Percentiles rank a stretch among this genome's conserved stretches.
Conservation (phyloP, 2,113 vertebrate genomes). For the Burhinus bistriatus region DNA sequence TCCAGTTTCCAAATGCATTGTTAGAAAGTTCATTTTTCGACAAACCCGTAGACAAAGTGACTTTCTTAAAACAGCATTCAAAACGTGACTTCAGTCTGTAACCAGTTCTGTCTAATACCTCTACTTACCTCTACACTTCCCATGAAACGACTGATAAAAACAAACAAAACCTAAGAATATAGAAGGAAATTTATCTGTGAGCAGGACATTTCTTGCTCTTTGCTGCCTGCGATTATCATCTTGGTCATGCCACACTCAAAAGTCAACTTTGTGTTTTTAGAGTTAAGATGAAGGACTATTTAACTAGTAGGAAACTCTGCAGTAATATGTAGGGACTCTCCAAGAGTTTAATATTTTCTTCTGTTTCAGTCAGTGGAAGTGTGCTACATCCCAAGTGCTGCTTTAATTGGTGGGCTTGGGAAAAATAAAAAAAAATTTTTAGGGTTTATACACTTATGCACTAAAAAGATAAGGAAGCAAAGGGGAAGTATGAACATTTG, state of each 20-base stretch:
- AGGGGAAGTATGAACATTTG: background rate
- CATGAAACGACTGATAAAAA: background rate
- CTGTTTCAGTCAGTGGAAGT: background rate
- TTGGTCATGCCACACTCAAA: background rate
- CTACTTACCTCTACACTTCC: background rate
- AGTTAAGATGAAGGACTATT: background rate
- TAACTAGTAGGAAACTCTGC: background rate
- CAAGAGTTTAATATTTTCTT: background rate
- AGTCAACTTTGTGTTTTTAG: background rate
- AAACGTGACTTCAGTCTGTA: background rate
- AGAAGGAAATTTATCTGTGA: background rate
- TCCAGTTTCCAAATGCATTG: background rate
- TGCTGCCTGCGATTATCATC: background rate
- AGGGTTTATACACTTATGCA: background rate
- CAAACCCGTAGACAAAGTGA: background rate
- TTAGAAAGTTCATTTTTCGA: background rate
- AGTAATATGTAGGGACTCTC: background rate
- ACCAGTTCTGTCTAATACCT: background rate
- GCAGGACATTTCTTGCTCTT: background rate
- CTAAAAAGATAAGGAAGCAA: background rate
- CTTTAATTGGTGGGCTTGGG: background rate
- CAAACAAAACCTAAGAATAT: background rate
- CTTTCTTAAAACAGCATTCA: background rate
- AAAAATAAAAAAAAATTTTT: background rate
- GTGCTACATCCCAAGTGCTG: background rate